Evolutionary conservation across 2,113 vertebrate genomes (phyloP), one percentile per base, ranked within the genome.

Genomic region (Megaleporinus macrocephalus): DNA sequence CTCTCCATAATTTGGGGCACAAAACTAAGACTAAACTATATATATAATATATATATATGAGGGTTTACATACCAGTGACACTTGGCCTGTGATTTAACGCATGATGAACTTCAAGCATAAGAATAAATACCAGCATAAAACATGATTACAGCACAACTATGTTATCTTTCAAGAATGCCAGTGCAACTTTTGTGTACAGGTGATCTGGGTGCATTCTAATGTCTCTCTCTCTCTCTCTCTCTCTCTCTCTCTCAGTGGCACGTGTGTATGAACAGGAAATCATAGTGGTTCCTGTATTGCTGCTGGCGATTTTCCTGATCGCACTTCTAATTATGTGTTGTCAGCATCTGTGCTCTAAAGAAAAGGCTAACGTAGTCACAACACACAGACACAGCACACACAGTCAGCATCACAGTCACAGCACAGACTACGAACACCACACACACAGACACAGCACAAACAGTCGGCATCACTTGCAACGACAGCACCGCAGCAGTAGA

Each of bases 261-360:
- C 33, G 15, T 11, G 44, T 74, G 7, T 61, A 93, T 18, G 33
- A 93, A 41, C 68, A 74, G 76, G 94, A 83, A 0, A 83, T 94
- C 62, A 94, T 95, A 0, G 83, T 95, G 3, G 86, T 95, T 66
- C 94, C 94, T 0, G 27, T 88, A 0, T 62, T 95, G n/a, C 87
- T 95, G 13, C 62, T 95, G 24, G 0, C 80, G 0, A 5, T 0
- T 30, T 90, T 83, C 26, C 15, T 93, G 0, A 0, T 86, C 66
- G 83, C 24, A 0, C 4, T 94, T 7, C 0, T 91, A 7, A 1
- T 24, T 18, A 0, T 94, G 20, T 1, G 4, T 92, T 0, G 0
- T 88, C 62, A 83, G 22, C 74, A 89, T 20, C 12, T 87, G 84
- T 15, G 77, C 11, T 44, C 53, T 24, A 70, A 62, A 1, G 15